Evolutionary conservation across 1,140 invertebrate genomes (phyloP).

Genomic region (Portunus trituberculatus): DNA sequence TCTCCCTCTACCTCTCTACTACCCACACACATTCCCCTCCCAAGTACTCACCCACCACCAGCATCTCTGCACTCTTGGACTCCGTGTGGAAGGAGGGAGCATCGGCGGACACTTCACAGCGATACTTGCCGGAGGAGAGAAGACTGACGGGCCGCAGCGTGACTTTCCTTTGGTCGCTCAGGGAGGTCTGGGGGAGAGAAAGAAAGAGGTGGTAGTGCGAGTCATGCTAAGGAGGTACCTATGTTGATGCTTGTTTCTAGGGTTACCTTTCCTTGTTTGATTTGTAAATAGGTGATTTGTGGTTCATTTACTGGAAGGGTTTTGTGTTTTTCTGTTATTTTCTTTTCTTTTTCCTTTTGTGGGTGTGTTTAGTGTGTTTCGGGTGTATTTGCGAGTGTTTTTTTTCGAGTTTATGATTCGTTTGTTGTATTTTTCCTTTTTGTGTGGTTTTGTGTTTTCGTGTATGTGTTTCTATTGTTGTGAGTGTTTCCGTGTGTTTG

Average conservation of each 20-base stretch:
- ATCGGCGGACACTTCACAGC: constrained; percentile 92
- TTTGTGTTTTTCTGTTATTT: too few species aligned
- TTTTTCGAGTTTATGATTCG: too few species aligned
- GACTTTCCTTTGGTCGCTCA: constrained; percentile 82
- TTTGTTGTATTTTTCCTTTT: too few species aligned
- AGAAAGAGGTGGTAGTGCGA: not conserved
- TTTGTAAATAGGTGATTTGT: too few species aligned
- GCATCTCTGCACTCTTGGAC: constrained; percentile 84
- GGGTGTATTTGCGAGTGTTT: too few species aligned
- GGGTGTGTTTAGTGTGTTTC: too few species aligned
- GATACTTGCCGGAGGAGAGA: constrained; percentile 88
- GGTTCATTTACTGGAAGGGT: too few species aligned
- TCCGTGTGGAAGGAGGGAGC: constrained; percentile 87
- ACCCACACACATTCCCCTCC: not conserved
- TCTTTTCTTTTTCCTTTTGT: too few species aligned
- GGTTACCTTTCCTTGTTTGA: too few species aligned
- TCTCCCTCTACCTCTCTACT: not conserved
- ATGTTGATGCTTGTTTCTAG: not conserved
- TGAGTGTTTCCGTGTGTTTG: too few species aligned
- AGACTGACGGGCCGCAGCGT: constrained; percentile 87
- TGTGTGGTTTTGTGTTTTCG: too few species aligned
- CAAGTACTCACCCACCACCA: constrained; percentile 85
- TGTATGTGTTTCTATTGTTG: too few species aligned
- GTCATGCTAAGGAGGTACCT: not conserved
- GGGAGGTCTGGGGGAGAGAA: constrained; percentile 58